Conservation (phyloP, 92 coral and sea anemone genomes). For the Epizoanthus fatuus region DNA sequence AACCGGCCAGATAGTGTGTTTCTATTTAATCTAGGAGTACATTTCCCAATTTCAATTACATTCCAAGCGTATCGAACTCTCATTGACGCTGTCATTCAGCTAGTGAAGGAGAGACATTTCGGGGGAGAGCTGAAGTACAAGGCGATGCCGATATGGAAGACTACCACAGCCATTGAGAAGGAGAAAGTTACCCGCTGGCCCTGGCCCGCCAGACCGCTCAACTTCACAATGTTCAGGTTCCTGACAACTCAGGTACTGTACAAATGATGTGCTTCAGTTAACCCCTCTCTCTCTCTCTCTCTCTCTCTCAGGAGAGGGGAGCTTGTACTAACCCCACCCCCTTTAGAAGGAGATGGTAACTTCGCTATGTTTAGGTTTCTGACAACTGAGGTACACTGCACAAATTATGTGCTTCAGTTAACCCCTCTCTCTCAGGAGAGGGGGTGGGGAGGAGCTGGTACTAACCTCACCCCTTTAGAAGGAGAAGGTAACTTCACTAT, state of each 20-base stretch:
- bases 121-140: slow-evolving; percentile 47
- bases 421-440: too few relatives aligned
- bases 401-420: neutral
- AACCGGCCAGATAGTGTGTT: slow-evolving; percentile 53
- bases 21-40: slow-evolving; percentile 69
- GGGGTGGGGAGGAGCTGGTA: too few relatives aligned
- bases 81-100: slow-evolving; percentile 49
- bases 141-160: slow-evolving; percentile 69
- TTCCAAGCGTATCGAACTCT: slow-evolving; percentile 54
- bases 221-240: slow-evolving; percentile 72
- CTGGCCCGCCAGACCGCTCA: slow-evolving; percentile 55
- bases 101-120: slow-evolving; percentile 36
- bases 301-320: too few relatives aligned
- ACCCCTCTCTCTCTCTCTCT: too few relatives aligned
- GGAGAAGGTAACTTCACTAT: slow-evolving; percentile 66
- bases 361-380: neutral
- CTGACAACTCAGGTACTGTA: slow-evolving; percentile 78
- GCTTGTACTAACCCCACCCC: too few relatives aligned
- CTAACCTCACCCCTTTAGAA: slow-evolving; percentile 65
- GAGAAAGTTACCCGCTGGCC: slow-evolving; percentile 54
- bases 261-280: neutral
- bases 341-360: too few relatives aligned
- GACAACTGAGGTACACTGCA: slow-evolving; percentile 75
- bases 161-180: slow-evolving; percentile 72
- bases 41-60: slow-evolving; percentile 66